phyloP scores from a whole-genome alignment of 2,797 vertebrate genomes.

The Melanotaenia maccullochi region DNA sequence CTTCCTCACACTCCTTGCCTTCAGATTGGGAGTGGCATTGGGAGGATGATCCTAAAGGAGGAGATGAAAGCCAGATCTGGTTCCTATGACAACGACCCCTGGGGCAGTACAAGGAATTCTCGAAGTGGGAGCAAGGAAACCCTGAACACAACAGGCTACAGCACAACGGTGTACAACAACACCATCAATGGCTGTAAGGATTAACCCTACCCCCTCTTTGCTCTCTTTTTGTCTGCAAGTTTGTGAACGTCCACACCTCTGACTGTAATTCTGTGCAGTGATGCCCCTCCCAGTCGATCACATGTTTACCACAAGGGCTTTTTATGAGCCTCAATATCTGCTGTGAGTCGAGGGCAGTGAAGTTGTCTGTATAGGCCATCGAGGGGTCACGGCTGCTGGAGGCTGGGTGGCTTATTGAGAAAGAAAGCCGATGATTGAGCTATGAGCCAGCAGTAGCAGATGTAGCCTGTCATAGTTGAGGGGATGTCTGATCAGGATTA shows the following conservation, averaged over 20 bases:
- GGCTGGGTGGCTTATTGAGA: conserved; percentile 49
- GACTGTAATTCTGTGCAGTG: neutral
- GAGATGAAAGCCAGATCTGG: conserved; percentile 98
- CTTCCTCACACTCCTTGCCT: conserved; percentile 4
- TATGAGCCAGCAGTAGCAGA: conserved; percentile 32
- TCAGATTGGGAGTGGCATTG: conserved; percentile 95
- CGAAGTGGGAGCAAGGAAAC: conserved; percentile 94
- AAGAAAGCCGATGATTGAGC: conserved; percentile 32
- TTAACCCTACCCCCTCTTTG: conserved; percentile 69
- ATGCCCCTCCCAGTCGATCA: neutral
- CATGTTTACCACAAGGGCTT: conserved; percentile 2
- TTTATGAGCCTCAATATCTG: conserved; percentile 40
- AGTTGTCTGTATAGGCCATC: conserved; percentile 40
- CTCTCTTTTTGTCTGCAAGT: conserved; percentile 28
- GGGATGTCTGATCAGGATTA: conserved; percentile 19
- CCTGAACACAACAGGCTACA: conserved; percentile 89
- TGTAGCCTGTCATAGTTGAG: conserved; percentile 29
- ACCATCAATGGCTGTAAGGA: conserved; percentile 96
- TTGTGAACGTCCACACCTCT: conserved; percentile 2
- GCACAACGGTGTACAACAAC: conserved; percentile 86
- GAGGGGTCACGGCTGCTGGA: conserved; percentile 46
- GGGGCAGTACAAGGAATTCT: conserved; percentile 94
- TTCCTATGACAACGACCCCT: conserved; percentile 95
- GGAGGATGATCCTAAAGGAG: conserved; percentile 97
- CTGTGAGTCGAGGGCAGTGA: conserved; percentile 18